These are phyloP conservation scores for Lytechinus variegatus DNA, from an alignment of 35 echinoderm and acorn worm species.

Conservation along the genomic window DNA sequence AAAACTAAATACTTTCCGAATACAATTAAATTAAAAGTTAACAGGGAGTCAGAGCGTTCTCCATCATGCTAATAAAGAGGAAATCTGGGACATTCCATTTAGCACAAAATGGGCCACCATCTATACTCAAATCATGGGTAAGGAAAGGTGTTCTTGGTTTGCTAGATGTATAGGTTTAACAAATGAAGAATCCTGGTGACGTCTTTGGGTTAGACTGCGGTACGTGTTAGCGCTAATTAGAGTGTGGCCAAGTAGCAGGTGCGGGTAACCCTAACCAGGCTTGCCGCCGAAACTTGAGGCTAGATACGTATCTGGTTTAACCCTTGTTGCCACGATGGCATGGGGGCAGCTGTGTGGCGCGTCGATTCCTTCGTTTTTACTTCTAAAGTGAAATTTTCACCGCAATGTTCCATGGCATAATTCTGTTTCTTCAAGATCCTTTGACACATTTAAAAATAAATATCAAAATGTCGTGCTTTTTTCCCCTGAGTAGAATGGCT, in stretches of 20 bases:
- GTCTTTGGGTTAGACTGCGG: not conserved
- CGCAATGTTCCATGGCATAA: not conserved
- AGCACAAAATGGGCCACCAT: no score
- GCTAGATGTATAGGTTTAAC: no score
- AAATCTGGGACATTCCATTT: no score
- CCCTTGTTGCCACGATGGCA: not conserved
- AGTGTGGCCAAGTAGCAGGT: conserved; percentile 15
- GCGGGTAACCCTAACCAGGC: not conserved
- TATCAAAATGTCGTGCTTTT: no score
- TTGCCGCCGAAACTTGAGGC: not conserved
- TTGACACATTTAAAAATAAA: not conserved
- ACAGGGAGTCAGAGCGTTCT: no score
- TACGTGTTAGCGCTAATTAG: conserved; percentile 2
- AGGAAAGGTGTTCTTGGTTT: no score
- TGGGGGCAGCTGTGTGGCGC: not conserved
- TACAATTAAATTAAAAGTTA: no score
- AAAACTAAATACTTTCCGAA: no score
- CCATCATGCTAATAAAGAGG: no score
- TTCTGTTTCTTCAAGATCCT: not conserved
- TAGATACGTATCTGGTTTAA: not conserved
- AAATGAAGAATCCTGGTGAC: not conserved
- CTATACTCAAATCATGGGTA: no score
- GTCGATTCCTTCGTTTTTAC: not conserved
- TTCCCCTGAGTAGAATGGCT: no score
- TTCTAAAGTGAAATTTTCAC: not conserved